Percentiles rank a stretch among this genome's conserved stretches.
Evolutionary conservation across 64 coral and sea anemone genomes (phyloP).

Genomic region (Dendronephthya gigantea): DNA sequence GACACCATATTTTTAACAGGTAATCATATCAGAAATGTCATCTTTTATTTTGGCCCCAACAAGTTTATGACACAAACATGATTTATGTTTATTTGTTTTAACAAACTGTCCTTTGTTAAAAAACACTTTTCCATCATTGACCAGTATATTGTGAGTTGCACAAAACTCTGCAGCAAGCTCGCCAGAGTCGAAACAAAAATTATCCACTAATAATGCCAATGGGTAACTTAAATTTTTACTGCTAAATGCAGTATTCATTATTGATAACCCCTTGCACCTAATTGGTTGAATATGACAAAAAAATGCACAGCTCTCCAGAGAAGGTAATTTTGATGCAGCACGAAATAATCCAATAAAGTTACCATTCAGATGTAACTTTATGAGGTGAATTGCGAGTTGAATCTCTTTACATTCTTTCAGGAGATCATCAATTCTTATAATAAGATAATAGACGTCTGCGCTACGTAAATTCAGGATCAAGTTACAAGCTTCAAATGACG

Average conservation of each 20-base stretch:
- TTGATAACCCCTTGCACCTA: background rate
- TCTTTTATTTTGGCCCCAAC: background rate
- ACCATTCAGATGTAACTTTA: background rate
- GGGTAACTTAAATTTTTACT: background rate
- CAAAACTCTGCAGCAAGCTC: background rate
- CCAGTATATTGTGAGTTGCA: background rate
- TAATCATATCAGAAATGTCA: no score
- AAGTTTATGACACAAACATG: background rate
- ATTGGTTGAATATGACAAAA: conserved; percentile 9
- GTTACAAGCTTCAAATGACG: conserved; percentile 12
- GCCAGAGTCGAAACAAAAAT: background rate
- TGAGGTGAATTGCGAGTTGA: background rate
- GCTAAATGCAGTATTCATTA: background rate
- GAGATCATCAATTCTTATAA: background rate
- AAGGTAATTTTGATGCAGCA: background rate
- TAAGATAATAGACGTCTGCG: background rate
- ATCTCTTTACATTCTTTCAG: background rate
- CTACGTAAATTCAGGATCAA: background rate
- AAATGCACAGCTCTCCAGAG: background rate
- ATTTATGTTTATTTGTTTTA: background rate
- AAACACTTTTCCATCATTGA: background rate
- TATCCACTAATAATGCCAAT: background rate
- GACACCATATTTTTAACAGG: no score
- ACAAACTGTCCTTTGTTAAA: background rate
- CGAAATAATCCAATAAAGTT: background rate